phyloP scores from a whole-genome alignment of 2,888 invertebrate genomes.

The Antheraea assamensis region DNA sequence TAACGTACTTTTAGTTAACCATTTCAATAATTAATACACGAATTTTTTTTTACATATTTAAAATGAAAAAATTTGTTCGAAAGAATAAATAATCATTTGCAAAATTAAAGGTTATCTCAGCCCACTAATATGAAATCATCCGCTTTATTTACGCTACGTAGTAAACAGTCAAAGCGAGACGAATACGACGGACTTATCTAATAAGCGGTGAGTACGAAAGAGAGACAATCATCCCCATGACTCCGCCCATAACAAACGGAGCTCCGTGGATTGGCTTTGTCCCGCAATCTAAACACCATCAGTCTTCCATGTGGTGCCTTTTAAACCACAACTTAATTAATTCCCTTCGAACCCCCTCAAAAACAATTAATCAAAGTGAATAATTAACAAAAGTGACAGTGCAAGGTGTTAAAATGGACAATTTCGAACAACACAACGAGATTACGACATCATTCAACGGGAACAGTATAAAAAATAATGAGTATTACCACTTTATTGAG shows the following conservation, averaged over 20 bases:
- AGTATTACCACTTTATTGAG: conserved; percentile 58
- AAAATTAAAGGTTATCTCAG: conserved; percentile 55
- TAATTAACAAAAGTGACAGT: conserved; percentile 50
- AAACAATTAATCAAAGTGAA: conserved; percentile 54
- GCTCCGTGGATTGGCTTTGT: conserved; percentile 68
- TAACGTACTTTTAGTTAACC: neutral
- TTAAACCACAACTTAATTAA: conserved; percentile 65
- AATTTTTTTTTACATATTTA: neutral
- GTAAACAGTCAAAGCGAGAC: conserved; percentile 55
- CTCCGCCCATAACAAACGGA: conserved; percentile 62
- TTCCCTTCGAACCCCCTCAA: conserved; percentile 34
- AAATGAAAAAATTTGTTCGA: neutral
- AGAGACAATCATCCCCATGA: conserved; percentile 41
- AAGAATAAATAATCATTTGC: conserved; percentile 57
- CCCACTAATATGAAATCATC: conserved; percentile 71
- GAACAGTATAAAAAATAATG: conserved; percentile 46
- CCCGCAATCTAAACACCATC: conserved; percentile 64
- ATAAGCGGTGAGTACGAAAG: conserved; percentile 32
- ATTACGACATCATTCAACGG: conserved; percentile 66
- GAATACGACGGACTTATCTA: conserved; percentile 42
- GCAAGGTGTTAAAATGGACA: conserved; percentile 55
- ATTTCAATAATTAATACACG: neutral
- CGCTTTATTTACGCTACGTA: conserved; percentile 67
- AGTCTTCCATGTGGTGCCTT: conserved; percentile 70
- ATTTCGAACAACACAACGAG: conserved; percentile 69